Evolutionary conservation across 2,113 vertebrate genomes (phyloP).

Genomic region (Puffinus mauretanicus): DNA sequence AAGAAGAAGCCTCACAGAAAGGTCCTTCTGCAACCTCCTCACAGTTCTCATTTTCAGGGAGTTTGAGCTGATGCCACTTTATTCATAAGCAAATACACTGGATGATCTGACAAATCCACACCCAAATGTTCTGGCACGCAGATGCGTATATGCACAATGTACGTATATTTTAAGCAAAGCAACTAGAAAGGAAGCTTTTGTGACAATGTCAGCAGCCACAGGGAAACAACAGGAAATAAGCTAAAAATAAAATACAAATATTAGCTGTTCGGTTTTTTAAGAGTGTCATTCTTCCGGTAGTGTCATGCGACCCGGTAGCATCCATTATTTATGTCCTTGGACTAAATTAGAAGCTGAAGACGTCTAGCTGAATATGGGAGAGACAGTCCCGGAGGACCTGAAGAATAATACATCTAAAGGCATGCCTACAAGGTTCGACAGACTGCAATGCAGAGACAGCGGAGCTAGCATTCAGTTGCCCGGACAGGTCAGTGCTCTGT

Average conservation of each 20-base stretch:
- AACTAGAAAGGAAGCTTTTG: constrained; percentile 10
- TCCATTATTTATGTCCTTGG: not conserved
- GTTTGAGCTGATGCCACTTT: not conserved
- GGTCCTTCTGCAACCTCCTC: not conserved
- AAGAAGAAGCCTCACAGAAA: not conserved
- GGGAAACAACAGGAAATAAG: constrained; percentile 30
- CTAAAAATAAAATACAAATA: constrained; percentile 39
- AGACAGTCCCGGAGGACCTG: not conserved
- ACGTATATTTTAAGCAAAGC: not conserved
- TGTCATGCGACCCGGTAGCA: not conserved
- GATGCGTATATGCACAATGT: not conserved
- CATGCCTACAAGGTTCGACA: not conserved
- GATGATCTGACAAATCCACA: not conserved
- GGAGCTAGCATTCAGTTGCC: not conserved
- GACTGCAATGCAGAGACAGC: not conserved
- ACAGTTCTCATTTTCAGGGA: not conserved
- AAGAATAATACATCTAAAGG: not conserved
- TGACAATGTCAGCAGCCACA: not conserved
- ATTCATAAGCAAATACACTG: not conserved
- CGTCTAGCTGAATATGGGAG: not conserved
- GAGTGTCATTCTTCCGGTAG: not conserved
- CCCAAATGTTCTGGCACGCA: not conserved
- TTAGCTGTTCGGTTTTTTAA: constrained; percentile 1
- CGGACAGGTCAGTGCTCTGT: not conserved
- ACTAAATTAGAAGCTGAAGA: constrained; percentile 18